Conservation (phyloP, 2,888 invertebrate genomes). For the Scaptomyza parva region DNA sequence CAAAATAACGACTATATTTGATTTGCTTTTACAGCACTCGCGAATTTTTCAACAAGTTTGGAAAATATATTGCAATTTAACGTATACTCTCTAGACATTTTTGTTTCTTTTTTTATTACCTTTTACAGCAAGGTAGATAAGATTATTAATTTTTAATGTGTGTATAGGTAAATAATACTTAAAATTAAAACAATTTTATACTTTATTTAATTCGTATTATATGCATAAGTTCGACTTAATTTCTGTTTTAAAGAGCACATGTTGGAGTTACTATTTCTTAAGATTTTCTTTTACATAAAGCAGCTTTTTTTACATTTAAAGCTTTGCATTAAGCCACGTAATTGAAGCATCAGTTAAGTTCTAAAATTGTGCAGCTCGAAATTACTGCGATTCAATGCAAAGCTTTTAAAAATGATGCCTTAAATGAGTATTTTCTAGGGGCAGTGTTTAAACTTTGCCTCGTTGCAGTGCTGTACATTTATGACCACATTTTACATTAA, state of each 20-base stretch:
- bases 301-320: constrained; percentile 40
- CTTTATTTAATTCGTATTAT: constrained; percentile 54
- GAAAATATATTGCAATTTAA: constrained; percentile 71
- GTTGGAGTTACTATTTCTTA: constrained; percentile 54
- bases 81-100: constrained; percentile 31
- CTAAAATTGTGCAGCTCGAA: constrained; percentile 25
- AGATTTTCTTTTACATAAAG: constrained; percentile 34
- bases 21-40: constrained; percentile 75
- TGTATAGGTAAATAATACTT: constrained; percentile 75
- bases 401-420: constrained; percentile 53
- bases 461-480: constrained; percentile 52
- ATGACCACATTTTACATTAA: constrained; percentile 80
- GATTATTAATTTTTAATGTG: constrained; percentile 32
- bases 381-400: constrained; percentile 78
- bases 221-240: constrained; percentile 78
- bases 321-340: constrained; percentile 77
- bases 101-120: constrained; percentile 31
- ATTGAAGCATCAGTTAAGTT: constrained; percentile 49
- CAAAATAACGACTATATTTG: constrained; percentile 80
- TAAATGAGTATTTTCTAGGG: constrained; percentile 70
- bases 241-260: constrained; percentile 74
- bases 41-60: constrained; percentile 64
- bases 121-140: constrained; percentile 50
- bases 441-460: constrained; percentile 63
- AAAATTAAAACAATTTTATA: constrained; percentile 75